A percentile compares a stretch with the other conserved stretches of the same genome.
phyloP scores from a whole-genome alignment of 2,888 invertebrate species.

The Timema cristinae region DNA sequence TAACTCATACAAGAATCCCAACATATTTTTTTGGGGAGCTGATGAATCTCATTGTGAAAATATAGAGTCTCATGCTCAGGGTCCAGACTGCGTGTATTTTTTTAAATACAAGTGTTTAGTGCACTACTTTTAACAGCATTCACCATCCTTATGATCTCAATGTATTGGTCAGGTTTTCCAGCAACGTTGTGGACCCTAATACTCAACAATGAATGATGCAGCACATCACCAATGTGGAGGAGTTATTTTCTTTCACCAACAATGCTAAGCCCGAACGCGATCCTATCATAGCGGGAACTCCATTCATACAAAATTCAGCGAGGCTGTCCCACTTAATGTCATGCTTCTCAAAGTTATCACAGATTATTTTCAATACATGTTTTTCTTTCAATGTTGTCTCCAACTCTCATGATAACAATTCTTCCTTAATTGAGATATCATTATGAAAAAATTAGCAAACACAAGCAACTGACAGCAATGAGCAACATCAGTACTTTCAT shows the following conservation, averaged over 20 bases:
- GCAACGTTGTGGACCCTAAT: not conserved
- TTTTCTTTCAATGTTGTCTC: no score
- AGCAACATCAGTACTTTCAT: no score
- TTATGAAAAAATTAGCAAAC: no score
- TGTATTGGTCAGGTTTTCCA: not conserved
- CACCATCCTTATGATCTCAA: not conserved
- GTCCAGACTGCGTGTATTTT: not conserved
- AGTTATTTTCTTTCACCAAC: constrained; percentile 5
- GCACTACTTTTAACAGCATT: not conserved
- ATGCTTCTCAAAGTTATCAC: no score
- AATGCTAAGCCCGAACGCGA: not conserved
- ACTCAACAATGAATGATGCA: not conserved
- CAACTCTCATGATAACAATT: no score
- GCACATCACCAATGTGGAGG: not conserved
- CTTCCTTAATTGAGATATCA: no score
- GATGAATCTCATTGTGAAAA: not conserved
- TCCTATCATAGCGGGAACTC: not conserved
- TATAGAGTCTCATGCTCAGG: not conserved
- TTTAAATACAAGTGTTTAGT: not conserved
- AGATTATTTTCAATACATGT: no score
- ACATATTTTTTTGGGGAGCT: not conserved
- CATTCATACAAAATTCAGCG: no score
- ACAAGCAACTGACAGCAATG: no score
- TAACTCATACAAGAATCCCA: not conserved
- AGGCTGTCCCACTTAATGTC: no score